Percentiles rank a stretch among this genome's conserved stretches.
Evolutionary conservation across 2,113 vertebrate species (phyloP).

Genomic region (Uria lomvia): DNA sequence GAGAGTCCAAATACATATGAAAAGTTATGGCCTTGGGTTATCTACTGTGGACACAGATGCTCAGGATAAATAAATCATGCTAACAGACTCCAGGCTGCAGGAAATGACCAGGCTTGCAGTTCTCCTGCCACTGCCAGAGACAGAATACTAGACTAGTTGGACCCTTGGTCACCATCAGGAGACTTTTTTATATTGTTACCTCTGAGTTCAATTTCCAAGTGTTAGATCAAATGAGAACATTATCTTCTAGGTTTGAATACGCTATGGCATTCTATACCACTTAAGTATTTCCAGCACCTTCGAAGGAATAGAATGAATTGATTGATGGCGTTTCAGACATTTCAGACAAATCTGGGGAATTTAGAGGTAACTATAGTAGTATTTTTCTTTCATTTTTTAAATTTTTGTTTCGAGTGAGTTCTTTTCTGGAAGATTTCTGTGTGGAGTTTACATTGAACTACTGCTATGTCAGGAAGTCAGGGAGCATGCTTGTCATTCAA

Average conservation of each 20-base stretch:
- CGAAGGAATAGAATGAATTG: neutral
- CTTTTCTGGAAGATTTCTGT: neutral
- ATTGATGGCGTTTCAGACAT: neutral
- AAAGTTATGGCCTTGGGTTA: neutral
- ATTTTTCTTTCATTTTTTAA: neutral
- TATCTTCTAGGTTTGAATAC: neutral
- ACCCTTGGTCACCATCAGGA: neutral
- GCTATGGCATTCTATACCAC: neutral
- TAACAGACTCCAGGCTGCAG: neutral
- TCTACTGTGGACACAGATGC: neutral
- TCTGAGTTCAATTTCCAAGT: neutral
- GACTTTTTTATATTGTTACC: neutral
- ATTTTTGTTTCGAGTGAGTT: neutral
- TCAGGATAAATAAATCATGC: conserved; percentile 1
- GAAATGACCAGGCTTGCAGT: neutral
- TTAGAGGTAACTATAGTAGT: neutral
- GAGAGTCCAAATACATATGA: neutral
- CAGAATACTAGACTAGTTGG: neutral
- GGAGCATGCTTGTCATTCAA: neutral
- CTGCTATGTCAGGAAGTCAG: neutral
- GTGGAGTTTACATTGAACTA: neutral
- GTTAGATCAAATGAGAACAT: neutral
- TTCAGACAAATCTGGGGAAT: neutral
- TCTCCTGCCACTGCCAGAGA: neutral
- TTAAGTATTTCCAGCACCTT: neutral